A percentile compares a stretch with the other conserved stretches of the same genome.
phyloP scores from a whole-genome alignment of 2,888 invertebrate genomes.

The Autographa gamma region DNA sequence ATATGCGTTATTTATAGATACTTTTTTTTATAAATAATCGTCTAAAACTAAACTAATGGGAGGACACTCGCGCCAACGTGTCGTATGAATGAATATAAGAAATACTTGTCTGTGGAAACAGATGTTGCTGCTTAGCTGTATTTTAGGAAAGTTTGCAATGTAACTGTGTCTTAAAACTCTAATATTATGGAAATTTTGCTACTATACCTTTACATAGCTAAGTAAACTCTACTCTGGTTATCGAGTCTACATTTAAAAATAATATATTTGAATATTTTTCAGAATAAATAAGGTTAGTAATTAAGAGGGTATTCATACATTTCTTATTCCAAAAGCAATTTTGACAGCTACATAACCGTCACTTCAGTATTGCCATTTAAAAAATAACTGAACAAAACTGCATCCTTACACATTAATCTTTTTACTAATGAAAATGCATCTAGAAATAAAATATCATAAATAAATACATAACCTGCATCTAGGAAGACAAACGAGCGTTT shows the following conservation, averaged over 20 bases:
- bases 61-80: neutral
- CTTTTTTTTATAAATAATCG: neutral
- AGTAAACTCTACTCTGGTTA: too few species aligned
- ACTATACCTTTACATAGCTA: too few species aligned
- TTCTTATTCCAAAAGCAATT: too few species aligned
- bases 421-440: neutral
- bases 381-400: neutral
- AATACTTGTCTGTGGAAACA: too few species aligned
- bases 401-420: neutral
- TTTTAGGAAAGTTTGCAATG: neutral
- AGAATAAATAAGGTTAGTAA: too few species aligned
- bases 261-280: too few species aligned
- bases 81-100: neutral
- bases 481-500: slow-evolving; percentile 57
- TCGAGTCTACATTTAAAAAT: too few species aligned
- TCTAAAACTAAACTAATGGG: neutral
- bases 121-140: neutral
- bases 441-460: neutral
- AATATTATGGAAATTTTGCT: neutral
- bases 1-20: neutral
- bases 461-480: slow-evolving; percentile 38
- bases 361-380: neutral
- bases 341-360: neutral
- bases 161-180: neutral
- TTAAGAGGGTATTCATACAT: too few species aligned